Conservation (phyloP, 2,888 invertebrate genomes). For the Chesias legatella region DNA sequence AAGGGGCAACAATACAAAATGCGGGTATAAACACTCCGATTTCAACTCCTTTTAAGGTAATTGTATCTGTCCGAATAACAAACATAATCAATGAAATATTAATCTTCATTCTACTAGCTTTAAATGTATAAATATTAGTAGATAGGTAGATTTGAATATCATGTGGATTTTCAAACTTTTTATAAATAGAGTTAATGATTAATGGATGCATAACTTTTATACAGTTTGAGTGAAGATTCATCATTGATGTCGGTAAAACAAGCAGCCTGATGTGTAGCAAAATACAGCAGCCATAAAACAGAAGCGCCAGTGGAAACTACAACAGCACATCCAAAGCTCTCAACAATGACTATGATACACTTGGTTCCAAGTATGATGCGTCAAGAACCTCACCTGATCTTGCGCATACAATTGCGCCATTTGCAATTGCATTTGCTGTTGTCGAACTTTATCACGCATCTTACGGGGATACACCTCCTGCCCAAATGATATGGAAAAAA, state of each 20-base stretch:
- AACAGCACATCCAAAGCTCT: conserved; percentile 79
- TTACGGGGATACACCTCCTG: conserved; percentile 90
- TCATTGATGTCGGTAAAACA: conserved; percentile 24
- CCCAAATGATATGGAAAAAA: conserved; percentile 81
- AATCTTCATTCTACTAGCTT: conserved; percentile 1
- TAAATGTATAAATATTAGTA: conserved; percentile 4
- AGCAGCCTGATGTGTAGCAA: conserved; percentile 51
- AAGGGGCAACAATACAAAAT: no score
- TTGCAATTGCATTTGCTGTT: conserved; percentile 83
- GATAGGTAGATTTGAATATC: neutral
- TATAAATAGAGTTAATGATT: no score
- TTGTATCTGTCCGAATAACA: no score
- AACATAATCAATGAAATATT: no score
- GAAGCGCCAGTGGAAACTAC: conserved; percentile 65
- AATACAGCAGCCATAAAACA: conserved; percentile 52
- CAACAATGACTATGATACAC: conserved; percentile 49
- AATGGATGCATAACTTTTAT: conserved; percentile 18
- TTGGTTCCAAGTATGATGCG: conserved; percentile 68
- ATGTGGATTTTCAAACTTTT: no score
- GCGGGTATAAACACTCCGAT: neutral
- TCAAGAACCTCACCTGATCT: conserved; percentile 76
- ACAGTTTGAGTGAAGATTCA: conserved; percentile 3
- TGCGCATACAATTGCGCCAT: conserved; percentile 79
- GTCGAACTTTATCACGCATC: conserved; percentile 89
- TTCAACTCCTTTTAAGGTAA: conserved; percentile 3